Conservation (phyloP, 2,888 invertebrate genomes). For the Bembecia ichneumoniformis region DNA sequence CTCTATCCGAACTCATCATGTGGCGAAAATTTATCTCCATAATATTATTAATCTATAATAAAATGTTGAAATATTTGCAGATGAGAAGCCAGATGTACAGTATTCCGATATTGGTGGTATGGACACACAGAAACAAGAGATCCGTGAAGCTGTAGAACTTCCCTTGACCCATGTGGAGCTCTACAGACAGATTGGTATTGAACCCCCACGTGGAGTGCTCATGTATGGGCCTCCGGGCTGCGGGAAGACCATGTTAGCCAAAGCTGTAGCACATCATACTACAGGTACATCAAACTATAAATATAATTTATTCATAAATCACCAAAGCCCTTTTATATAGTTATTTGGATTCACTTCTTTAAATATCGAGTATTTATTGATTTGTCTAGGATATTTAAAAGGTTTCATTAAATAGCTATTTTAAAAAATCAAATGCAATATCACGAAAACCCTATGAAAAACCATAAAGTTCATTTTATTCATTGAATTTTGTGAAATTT, state of each 20-base stretch:
- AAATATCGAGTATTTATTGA: too few relatives aligned
- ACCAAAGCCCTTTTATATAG: too few relatives aligned
- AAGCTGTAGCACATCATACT: constrained; percentile 98
- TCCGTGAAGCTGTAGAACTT: constrained; percentile 97
- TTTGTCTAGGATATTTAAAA: too few relatives aligned
- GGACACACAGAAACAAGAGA: constrained; percentile 99
- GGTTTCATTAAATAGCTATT: too few relatives aligned
- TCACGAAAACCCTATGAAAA: too few relatives aligned
- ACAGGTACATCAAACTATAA: constrained; percentile 74
- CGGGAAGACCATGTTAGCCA: constrained; percentile 99
- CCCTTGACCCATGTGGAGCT: constrained; percentile 98
- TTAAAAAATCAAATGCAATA: too few relatives aligned
- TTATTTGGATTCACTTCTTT: too few relatives aligned
- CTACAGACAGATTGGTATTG: constrained; percentile 98
- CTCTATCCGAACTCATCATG: too few relatives aligned
- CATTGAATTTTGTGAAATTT: too few relatives aligned
- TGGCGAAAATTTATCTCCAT: too few relatives aligned
- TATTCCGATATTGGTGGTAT: constrained; percentile 99
- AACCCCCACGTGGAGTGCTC: constrained; percentile 97
- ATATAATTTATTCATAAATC: background rate
- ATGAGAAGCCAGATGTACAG: constrained; percentile 97
- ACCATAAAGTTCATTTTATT: too few relatives aligned
- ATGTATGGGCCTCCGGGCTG: constrained; percentile 99
- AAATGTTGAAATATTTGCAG: constrained; percentile 39
- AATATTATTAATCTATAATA: too few relatives aligned